phyloP scores from a whole-genome alignment of 2,888 invertebrate species.

The Drosophila dives region DNA sequence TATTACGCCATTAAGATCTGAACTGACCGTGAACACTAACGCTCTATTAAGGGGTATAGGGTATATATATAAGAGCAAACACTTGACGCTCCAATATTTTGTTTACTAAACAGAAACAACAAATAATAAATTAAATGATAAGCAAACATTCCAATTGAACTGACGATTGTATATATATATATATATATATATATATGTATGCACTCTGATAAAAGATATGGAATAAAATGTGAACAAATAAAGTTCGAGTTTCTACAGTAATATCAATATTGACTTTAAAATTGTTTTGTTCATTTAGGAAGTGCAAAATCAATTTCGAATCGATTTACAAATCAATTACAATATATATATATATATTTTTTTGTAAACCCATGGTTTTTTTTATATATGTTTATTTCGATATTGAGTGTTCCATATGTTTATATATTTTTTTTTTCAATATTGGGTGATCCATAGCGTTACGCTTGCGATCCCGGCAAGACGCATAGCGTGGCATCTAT shows the following conservation, averaged over 20 bases:
- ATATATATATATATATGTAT: background rate
- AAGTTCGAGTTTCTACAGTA: background rate
- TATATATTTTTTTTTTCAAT: conserved; percentile 13
- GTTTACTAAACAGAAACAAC: background rate
- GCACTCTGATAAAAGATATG: background rate
- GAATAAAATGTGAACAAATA: background rate
- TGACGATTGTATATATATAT: background rate
- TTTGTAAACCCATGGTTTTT: conserved; percentile 17
- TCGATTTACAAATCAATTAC: background rate
- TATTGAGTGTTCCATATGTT: background rate
- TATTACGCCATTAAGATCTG: conserved; percentile 58
- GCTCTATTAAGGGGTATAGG: background rate
- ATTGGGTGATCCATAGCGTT: conserved; percentile 14
- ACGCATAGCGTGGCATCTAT: conserved; percentile 96
- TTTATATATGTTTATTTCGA: conserved; percentile 10
- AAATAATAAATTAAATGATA: conserved; percentile 11
- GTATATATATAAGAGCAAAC: background rate
- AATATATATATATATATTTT: background rate
- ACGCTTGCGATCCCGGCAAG: conserved; percentile 56
- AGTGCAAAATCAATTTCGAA: background rate
- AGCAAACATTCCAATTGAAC: conserved; percentile 10
- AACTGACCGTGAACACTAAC: background rate
- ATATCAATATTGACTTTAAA: background rate
- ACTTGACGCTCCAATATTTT: conserved; percentile 9
- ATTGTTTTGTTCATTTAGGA: background rate